phyloP scores from a whole-genome alignment of 2,888 invertebrate species.

The Cremastinae sp. region DNA sequence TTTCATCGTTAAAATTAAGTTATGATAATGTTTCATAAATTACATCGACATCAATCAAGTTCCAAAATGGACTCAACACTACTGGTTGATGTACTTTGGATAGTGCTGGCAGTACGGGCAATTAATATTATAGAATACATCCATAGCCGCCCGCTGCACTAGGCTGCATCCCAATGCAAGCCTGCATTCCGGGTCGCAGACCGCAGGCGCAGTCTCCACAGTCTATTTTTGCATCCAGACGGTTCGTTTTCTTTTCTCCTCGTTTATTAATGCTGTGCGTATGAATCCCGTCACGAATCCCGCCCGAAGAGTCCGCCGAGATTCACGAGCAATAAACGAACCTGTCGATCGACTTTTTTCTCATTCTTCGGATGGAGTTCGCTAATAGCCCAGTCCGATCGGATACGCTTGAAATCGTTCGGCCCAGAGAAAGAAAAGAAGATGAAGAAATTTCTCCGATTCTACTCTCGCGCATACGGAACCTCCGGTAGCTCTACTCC shows the following conservation, averaged over 20 bases:
- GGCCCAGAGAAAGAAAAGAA: not conserved
- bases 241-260: conserved; percentile 6
- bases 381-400: conserved; percentile 53
- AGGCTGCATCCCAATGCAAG: conserved; percentile 54
- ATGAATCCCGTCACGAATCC: not conserved
- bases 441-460: conserved; percentile 45
- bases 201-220: conserved; percentile 36
- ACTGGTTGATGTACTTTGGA: too few relatives aligned
- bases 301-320: conserved; percentile 31
- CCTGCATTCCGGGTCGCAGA: conserved; percentile 39
- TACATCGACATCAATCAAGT: too few relatives aligned
- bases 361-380: conserved; percentile 27
- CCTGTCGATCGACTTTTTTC: conserved; percentile 56
- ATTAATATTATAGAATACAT: too few relatives aligned
- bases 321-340: conserved; percentile 51
- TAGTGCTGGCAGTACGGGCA: too few relatives aligned
- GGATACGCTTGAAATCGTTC: conserved; percentile 40
- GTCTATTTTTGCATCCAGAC: not conserved
- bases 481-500: conserved; percentile 47
- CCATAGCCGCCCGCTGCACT: conserved; percentile 38
- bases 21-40: too few relatives aligned
- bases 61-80: too few relatives aligned
- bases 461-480: conserved; percentile 31
- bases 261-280: not conserved
- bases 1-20: too few relatives aligned